phyloP scores from a whole-genome alignment of 2,113 vertebrate genomes.

The Illadopsis cleaveri region DNA sequence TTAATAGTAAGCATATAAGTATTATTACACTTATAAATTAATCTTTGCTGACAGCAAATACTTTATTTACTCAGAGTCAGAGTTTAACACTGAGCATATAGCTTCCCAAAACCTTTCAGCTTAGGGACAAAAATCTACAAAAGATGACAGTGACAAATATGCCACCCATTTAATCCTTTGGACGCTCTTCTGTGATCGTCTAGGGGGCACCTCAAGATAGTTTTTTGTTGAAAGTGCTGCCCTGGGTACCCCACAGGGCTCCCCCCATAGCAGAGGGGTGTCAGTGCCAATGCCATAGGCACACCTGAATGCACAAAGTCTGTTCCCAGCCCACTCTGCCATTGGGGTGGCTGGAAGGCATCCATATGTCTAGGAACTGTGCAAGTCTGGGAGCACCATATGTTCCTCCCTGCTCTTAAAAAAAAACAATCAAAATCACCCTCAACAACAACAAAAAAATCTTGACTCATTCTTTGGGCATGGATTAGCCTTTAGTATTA shows the following conservation, averaged over 20 bases:
- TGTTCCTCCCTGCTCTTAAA: neutral
- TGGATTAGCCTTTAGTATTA: neutral
- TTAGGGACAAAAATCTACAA: neutral
- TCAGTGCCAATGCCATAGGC: neutral
- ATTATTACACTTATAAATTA: constrained; percentile 24
- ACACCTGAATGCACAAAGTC: neutral
- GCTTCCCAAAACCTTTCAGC: neutral
- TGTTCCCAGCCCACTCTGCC: neutral
- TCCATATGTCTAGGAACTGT: neutral
- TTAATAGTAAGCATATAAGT: neutral
- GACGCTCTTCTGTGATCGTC: neutral
- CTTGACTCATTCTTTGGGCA: neutral
- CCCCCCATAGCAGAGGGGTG: neutral
- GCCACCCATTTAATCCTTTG: neutral
- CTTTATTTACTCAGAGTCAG: neutral
- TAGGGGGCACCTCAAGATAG: neutral
- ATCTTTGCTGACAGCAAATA: constrained; percentile 33
- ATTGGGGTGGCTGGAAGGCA: neutral
- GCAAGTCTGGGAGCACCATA: neutral
- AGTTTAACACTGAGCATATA: neutral
- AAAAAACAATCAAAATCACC: neutral
- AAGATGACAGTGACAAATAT: neutral
- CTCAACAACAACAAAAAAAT: neutral
- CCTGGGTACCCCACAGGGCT: neutral
- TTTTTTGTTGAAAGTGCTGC: neutral